Percentiles rank a stretch among this genome's conserved stretches.
Conservation (phyloP, 2,113 vertebrate genomes). For the Peromyscus polionotus region DNA sequence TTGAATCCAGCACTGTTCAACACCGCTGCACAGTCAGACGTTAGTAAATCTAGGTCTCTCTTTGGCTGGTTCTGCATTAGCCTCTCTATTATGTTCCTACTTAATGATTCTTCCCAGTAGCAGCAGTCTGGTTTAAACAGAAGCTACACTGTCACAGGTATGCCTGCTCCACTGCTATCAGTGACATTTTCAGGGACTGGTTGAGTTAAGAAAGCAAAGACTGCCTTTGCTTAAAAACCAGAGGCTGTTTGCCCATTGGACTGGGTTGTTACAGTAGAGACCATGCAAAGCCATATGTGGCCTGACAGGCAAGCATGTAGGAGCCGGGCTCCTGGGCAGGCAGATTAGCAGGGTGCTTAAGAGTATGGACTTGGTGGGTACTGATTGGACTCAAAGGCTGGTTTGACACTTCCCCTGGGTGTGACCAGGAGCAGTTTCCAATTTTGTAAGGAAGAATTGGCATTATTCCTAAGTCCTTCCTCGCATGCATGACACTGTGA, state of each 20-base stretch:
- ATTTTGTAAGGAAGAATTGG: constrained; percentile 7
- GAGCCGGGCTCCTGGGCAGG: too few relatives aligned
- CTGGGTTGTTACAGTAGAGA: background rate
- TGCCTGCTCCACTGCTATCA: background rate
- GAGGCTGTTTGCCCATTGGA: background rate
- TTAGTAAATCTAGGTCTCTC: background rate
- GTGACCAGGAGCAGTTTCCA: background rate
- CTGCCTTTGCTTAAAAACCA: background rate
- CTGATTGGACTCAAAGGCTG: background rate
- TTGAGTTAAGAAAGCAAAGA: background rate
- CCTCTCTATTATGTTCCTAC: background rate
- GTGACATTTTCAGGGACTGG: background rate
- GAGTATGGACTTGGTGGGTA: background rate
- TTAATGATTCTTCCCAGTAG: too few relatives aligned
- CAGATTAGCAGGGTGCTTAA: background rate
- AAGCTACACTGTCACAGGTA: rapidly evolving
- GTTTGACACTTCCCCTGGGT: background rate
- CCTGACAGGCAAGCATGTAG: background rate
- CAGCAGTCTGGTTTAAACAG: background rate
- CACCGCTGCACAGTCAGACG: background rate
- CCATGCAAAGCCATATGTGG: background rate
- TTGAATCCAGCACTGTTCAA: background rate
- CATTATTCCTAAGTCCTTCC: background rate
- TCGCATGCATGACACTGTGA: background rate
- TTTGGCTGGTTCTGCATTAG: background rate